Evolutionary conservation across 2,797 vertebrate genomes (phyloP).

Genomic region (Anniella stebbinsi): DNA sequence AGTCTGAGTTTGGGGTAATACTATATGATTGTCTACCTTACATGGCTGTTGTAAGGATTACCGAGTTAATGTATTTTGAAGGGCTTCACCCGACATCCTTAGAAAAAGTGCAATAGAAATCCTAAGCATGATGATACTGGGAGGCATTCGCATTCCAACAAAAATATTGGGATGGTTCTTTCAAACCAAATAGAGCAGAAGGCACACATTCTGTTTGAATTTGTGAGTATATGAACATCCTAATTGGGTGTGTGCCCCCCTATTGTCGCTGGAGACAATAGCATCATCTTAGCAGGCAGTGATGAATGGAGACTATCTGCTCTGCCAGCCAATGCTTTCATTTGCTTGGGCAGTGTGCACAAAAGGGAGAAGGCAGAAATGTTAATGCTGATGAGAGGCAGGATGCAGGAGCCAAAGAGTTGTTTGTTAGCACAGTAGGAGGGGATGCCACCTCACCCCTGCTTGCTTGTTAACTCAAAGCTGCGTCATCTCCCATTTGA

Average conservation of each 20-base stretch:
- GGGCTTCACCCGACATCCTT: neutral
- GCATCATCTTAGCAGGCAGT: conserved; percentile 12
- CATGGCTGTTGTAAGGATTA: too few species aligned
- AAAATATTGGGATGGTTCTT: conserved; percentile 3
- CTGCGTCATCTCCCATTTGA: neutral
- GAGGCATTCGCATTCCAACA: neutral
- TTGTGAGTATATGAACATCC: neutral
- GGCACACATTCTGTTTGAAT: neutral
- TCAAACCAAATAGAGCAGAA: conserved; percentile 20
- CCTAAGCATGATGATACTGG: neutral
- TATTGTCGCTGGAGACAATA: neutral
- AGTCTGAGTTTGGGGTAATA: neutral
- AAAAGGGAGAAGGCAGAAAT: neutral
- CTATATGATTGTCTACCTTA: neutral
- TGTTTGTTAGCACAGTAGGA: neutral
- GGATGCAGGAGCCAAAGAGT: neutral
- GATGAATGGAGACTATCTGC: neutral
- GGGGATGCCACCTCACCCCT: neutral
- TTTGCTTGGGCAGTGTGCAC: neutral
- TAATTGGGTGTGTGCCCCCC: neutral
- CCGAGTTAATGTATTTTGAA: neutral
- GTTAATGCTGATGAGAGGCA: neutral
- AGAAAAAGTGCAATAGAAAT: neutral
- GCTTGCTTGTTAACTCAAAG: conserved; percentile 17
- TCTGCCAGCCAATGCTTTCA: neutral